Conservation (phyloP, 1,140 invertebrate species). For the Danaus melanippus region DNA sequence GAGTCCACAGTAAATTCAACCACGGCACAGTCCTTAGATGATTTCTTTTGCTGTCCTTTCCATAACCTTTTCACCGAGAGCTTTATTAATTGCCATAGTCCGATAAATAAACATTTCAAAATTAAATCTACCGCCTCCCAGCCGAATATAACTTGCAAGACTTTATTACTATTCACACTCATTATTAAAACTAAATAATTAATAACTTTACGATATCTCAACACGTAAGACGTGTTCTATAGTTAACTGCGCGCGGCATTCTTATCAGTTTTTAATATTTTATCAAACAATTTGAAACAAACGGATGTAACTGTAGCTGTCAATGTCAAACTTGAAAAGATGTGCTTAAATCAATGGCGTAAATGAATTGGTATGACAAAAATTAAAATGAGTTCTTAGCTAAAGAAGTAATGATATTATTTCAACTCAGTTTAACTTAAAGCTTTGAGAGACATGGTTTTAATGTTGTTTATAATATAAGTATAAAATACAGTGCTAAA, state of each 20-base stretch:
- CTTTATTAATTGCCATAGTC: constrained; percentile 52
- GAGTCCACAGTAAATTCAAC: constrained; percentile 56
- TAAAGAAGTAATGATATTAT: no score
- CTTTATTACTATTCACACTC: constrained; percentile 39
- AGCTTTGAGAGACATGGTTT: no score
- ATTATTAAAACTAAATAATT: constrained; percentile 21
- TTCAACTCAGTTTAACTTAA: no score
- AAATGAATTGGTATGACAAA: no score
- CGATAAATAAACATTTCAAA: constrained; percentile 44
- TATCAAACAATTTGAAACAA: constrained; percentile 20
- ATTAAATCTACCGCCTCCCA: constrained; percentile 51
- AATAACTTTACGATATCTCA: neutral
- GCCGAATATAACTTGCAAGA: constrained; percentile 47
- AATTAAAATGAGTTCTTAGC: no score
- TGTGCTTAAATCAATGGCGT: no score
- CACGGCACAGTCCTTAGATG: constrained; percentile 29
- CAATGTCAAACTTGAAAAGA: constrained; percentile 2
- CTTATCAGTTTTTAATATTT: constrained; percentile 19
- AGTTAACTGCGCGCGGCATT: constrained; percentile 13
- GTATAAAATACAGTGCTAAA: no score
- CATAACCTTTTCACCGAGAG: constrained; percentile 50
- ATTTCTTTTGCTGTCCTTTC: constrained; percentile 54
- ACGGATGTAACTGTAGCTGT: constrained; percentile 14
- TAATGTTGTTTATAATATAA: no score
- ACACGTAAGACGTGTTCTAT: neutral